A percentile compares a stretch with the other conserved stretches of the same genome.
Conservation (phyloP, 2,113 vertebrate genomes). For the Datnioides undecimradiatus region DNA sequence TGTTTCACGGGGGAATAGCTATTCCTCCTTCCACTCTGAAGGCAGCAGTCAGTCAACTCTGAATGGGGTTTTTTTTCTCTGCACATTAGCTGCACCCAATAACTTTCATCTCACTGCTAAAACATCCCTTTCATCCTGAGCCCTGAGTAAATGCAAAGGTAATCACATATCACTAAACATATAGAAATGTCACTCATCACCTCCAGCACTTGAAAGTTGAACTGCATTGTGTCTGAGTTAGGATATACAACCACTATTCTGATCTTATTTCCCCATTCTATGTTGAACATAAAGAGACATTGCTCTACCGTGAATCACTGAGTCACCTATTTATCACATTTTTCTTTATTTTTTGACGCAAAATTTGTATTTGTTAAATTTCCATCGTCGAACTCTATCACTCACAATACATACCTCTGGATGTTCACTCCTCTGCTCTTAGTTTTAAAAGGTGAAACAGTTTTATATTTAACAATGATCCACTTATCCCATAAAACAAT, state of each 20-base stretch:
- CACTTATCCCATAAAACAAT: not conserved
- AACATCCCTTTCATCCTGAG: conserved; percentile 16
- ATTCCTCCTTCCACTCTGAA: conserved; percentile 44
- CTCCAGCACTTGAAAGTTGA: not conserved
- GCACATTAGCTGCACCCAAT: conserved; percentile 23
- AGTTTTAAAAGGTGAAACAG: too few relatives aligned
- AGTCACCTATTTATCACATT: not conserved
- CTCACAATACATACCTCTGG: too few relatives aligned
- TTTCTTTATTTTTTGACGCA: too few relatives aligned
- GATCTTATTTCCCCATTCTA: not conserved
- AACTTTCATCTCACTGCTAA: conserved; percentile 26
- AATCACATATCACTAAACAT: not conserved
- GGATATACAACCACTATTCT: not conserved
- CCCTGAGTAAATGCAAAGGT: not conserved
- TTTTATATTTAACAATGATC: not conserved
- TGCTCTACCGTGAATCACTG: not conserved
- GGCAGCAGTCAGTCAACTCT: conserved; percentile 36
- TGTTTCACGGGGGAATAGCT: conserved; percentile 49
- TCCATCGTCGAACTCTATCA: not conserved
- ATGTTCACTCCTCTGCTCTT: too few relatives aligned
- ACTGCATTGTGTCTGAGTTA: not conserved
- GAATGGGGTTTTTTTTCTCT: conserved; percentile 17
- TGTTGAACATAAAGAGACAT: not conserved
- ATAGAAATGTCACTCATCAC: not conserved
- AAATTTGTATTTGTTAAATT: too few relatives aligned